phyloP scores from a whole-genome alignment of 2,888 invertebrate genomes.

The Dolichomitus sp. region DNA sequence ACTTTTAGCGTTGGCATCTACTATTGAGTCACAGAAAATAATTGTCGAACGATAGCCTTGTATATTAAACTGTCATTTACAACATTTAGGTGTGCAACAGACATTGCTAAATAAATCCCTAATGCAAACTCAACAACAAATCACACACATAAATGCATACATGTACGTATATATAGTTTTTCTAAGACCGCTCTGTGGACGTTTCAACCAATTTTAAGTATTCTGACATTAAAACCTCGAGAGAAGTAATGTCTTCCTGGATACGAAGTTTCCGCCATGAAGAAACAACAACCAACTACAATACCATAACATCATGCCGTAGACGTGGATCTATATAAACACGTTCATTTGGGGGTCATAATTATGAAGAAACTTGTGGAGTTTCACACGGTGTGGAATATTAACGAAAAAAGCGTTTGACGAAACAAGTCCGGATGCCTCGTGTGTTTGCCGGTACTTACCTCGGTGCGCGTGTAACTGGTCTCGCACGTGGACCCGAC shows the following conservation, averaged over 20 bases:
- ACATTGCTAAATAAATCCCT: background rate
- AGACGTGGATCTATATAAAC: background rate
- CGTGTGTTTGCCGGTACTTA: constrained; percentile 2
- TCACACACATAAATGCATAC: too few relatives aligned
- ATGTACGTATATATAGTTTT: too few relatives aligned
- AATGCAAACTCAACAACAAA: too few relatives aligned
- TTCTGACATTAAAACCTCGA: too few relatives aligned
- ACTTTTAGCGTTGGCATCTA: background rate
- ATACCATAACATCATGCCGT: background rate
- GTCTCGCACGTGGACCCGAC: constrained; percentile 40
- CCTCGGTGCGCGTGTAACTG: constrained; percentile 3
- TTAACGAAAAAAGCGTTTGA: background rate
- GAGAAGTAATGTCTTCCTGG: too few relatives aligned
- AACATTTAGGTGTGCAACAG: background rate
- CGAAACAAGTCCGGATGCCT: constrained; percentile 17
- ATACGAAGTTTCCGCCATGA: too few relatives aligned
- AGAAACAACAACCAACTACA: too few relatives aligned
- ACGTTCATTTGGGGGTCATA: background rate
- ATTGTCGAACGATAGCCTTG: constrained; percentile 24
- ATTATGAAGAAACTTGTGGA: constrained; percentile 6
- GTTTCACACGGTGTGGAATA: constrained; percentile 28
- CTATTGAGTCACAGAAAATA: constrained; percentile 29
- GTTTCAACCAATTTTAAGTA: too few relatives aligned
- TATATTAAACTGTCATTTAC: background rate
- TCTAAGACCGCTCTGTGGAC: too few relatives aligned